Evolutionary conservation across 2,797 vertebrate species (phyloP).

Genomic region (Crossoptilon crossoptilon): DNA sequence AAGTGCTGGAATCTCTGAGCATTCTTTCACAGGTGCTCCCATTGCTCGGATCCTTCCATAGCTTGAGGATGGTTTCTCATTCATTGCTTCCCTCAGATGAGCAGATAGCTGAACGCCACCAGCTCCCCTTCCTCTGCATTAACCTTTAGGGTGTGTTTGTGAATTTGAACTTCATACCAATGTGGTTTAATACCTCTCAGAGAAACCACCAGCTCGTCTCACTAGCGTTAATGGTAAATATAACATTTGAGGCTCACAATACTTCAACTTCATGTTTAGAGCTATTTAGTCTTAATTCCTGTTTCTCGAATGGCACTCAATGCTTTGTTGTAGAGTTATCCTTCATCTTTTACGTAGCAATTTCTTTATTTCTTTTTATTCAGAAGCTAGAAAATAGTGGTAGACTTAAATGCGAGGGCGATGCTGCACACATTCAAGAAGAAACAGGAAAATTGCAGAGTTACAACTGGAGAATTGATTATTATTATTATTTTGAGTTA

Average conservation of each 20-base stretch:
- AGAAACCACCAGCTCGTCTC: background rate
- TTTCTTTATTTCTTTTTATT: background rate
- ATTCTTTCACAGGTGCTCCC: background rate
- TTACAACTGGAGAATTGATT: background rate
- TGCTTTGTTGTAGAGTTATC: background rate
- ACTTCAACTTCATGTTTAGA: background rate
- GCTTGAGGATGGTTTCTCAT: background rate
- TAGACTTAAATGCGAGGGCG: background rate
- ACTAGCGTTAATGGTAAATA: background rate
- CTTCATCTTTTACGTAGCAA: background rate
- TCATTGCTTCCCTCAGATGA: rapidly evolving
- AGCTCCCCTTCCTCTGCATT: background rate
- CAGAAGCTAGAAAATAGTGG: background rate
- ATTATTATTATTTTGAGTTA: background rate
- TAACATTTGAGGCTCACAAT: background rate
- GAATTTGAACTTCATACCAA: background rate
- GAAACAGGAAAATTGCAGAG: background rate
- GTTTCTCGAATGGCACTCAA: background rate
- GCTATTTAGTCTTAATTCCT: background rate
- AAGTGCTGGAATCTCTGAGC: background rate
- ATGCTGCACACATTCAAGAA: background rate
- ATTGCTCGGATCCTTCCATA: background rate
- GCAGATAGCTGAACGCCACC: background rate
- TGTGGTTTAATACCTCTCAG: background rate
- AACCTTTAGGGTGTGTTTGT: background rate